Conservation (phyloP, 2,888 invertebrate genomes). For the Parnassius orleans region DNA sequence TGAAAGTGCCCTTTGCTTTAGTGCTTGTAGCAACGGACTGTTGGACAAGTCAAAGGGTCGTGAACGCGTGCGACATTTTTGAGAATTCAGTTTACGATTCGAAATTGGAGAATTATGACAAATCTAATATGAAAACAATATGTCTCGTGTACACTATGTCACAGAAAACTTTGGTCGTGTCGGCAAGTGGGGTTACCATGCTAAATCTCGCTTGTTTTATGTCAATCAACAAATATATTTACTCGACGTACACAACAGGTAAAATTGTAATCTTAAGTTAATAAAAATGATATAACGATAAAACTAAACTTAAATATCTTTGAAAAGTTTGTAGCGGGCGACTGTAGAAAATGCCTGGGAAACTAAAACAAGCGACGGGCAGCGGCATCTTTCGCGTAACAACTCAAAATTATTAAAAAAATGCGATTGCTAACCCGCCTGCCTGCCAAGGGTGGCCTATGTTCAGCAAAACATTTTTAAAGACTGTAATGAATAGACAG, state of each 20-base stretch:
- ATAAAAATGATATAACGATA: no score
- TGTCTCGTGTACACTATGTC: slow-evolving; percentile 47
- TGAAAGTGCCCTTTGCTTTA: slow-evolving; percentile 47
- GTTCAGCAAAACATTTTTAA: no score
- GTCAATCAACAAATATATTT: slow-evolving; percentile 45
- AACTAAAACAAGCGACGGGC: no score
- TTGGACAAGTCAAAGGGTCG: slow-evolving; percentile 49
- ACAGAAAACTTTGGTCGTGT: slow-evolving; percentile 51
- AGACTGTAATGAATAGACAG: no score
- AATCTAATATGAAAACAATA: slow-evolving; percentile 46
- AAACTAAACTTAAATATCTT: no score
- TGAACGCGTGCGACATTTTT: slow-evolving; percentile 49
- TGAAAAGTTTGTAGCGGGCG: no score
- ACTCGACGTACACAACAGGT: slow-evolving; percentile 51
- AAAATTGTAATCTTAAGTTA: neutral
- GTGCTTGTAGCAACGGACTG: slow-evolving; percentile 52
- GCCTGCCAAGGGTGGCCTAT: no score
- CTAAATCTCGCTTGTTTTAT: slow-evolving; percentile 48
- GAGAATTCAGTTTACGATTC: slow-evolving; percentile 50
- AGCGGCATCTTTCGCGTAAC: no score
- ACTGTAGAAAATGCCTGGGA: no score
- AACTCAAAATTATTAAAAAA: no score
- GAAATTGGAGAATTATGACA: slow-evolving; percentile 54
- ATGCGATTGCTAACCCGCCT: no score
- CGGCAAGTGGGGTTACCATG: slow-evolving; percentile 50